These are phyloP conservation scores for Paradisaea rubra DNA, from an alignment of 2,113 vertebrate genomes.

Conservation along the genomic window DNA sequence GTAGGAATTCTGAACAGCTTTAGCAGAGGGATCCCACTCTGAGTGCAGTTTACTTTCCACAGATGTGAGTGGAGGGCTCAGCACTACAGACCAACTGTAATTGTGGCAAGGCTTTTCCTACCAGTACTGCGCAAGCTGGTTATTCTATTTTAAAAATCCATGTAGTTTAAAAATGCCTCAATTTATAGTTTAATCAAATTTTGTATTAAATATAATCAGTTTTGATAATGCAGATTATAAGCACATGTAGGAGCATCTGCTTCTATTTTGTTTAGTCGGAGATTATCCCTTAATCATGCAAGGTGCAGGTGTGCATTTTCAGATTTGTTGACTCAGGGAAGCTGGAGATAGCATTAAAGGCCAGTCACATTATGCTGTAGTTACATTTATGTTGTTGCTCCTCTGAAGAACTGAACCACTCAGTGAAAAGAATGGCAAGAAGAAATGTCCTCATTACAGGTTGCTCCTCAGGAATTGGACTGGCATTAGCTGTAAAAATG, in stretches of 20 bases:
- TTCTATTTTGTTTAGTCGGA: conserved; percentile 1
- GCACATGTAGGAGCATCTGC: conserved; percentile 10
- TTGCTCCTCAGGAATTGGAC: conserved; percentile 85
- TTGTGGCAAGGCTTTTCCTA: neutral
- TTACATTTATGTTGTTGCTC: neutral
- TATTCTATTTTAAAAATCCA: neutral
- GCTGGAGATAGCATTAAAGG: conserved; percentile 30
- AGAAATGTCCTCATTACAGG: conserved; percentile 85
- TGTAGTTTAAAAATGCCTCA: neutral
- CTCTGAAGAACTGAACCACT: neutral
- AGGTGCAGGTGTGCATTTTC: conserved; percentile 50
- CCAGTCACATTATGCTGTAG: neutral
- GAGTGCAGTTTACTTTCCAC: neutral
- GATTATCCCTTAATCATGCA: conserved; percentile 66
- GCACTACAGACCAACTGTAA: neutral
- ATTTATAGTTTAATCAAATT: neutral
- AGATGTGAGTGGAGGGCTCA: neutral
- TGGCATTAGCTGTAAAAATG: conserved; percentile 79
- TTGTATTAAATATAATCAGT: neutral
- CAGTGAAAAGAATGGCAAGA: conserved; percentile 68
- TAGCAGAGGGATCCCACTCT: neutral
- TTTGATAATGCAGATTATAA: conserved; percentile 35
- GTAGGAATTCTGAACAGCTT: neutral
- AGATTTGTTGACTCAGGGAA: conserved; percentile 55
- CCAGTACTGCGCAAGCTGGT: neutral